Evolutionary conservation across 2,888 invertebrate genomes (phyloP), one percentile per base, ranked within the genome.

Genomic region (Catonia carolina): DNA sequence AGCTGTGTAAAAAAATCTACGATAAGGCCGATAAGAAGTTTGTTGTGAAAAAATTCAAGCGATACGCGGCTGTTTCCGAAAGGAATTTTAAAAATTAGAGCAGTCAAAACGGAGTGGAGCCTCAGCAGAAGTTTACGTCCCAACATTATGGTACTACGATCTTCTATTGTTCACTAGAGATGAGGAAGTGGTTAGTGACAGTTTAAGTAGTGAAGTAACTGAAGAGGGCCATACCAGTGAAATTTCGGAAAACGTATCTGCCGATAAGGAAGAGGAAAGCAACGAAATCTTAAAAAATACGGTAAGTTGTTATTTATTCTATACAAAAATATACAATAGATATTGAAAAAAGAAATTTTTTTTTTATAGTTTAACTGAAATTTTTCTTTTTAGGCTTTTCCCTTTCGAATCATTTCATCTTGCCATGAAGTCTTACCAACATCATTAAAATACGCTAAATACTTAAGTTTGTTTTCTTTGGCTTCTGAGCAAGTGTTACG

Each of bases 111-210:
- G 18, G 14, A 53, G 42, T 3, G 42, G 53, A 14, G 42, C n/a
- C 8, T 31, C 42, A 42, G 27, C 4, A 6, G 5, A 27, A 8
- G 4, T 27, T 4, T 53, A 42, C 31, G 15, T 31, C 18, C 53
- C 53, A 53, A 15, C 53, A 10, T 42, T 53, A 15, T 53, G 53
- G 53, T 53, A 53, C 18, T 53, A 42, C 17, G 52, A 52, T 52
- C 23, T 52, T 52, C 23, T 52, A n/a, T 5, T 7, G 22, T 39
- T 39, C 17, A 52, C 39, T 3, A 52, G 14, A 41, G 52, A 52
- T 23, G 14, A 41, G 22, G 39, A 52, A 23, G 18, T 27, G 5
- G 39, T 41, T n/a, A 52, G 39, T 12, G 33, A 27, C 5, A 27
- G 27, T 27, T 27, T 27, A 8, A 27, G 8, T 27, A 27, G 8